These are phyloP conservation scores for Malurus leucopterus DNA, from an alignment of 2,797 vertebrate species.

Conservation along the genomic window DNA sequence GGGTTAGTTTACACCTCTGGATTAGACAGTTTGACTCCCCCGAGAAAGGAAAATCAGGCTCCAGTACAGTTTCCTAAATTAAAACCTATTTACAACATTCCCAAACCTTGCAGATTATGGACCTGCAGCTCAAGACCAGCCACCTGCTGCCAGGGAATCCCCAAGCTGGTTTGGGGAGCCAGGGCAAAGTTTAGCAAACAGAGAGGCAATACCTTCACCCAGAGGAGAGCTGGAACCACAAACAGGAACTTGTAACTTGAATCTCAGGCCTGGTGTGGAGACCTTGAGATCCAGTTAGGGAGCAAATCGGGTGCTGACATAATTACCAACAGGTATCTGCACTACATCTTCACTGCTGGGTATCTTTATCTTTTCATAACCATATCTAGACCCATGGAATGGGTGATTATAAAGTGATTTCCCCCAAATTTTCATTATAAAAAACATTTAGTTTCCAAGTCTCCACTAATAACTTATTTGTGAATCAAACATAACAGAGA, in stretches of 20 bases:
- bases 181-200: too few species aligned
- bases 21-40: not conserved
- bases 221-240: not conserved
- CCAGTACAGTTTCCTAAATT: not conserved
- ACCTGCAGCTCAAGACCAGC: too few species aligned
- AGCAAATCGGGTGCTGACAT: not conserved
- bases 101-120: not conserved
- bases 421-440: not conserved
- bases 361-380: not conserved
- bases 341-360: not conserved
- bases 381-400: not conserved
- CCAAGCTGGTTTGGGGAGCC: not conserved
- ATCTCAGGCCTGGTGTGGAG: not conserved
- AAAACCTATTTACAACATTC: not conserved
- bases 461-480: not conserved
- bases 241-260: not conserved
- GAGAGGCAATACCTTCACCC: not conserved
- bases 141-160: not conserved
- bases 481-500: not conserved
- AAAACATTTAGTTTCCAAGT: not conserved
- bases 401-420: not conserved
- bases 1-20: not conserved
- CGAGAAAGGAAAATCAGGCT: not conserved
- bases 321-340: not conserved
- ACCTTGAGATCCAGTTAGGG: not conserved